Evolutionary conservation across 2,888 invertebrate genomes (phyloP).

Genomic region (Scaptomyza polygonia): DNA sequence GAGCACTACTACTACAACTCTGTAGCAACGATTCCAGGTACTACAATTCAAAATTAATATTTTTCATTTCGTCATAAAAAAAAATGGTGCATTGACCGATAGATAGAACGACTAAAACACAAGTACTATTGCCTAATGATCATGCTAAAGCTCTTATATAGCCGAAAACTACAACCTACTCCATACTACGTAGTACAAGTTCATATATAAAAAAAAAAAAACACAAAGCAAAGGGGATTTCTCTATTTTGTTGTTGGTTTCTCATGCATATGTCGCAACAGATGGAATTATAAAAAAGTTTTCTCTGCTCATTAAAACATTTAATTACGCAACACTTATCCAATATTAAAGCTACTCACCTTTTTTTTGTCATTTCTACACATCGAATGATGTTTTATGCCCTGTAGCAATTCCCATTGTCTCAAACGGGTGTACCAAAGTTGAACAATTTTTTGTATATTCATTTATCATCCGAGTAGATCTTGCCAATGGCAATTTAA

Average conservation of each 20-base stretch:
- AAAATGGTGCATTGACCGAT: conserved; percentile 56
- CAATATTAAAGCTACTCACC: background rate
- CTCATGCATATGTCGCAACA: conserved; percentile 1
- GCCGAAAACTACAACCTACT: conserved; percentile 1
- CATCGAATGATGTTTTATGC: background rate
- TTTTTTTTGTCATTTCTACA: background rate
- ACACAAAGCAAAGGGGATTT: conserved; percentile 2
- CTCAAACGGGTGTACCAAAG: background rate
- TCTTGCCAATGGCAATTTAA: background rate
- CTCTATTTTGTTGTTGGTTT: background rate
- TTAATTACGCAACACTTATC: conserved; percentile 6
- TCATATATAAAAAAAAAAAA: background rate
- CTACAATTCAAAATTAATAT: conserved; percentile 19
- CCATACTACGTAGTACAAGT: background rate
- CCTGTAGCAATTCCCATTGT: background rate
- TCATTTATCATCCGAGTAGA: background rate
- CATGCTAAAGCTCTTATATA: conserved; percentile 2
- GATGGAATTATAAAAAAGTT: conserved; percentile 1
- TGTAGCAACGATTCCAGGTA: conserved; percentile 3
- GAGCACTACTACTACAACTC: background rate
- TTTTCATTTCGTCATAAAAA: conserved; percentile 9
- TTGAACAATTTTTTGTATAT: background rate
- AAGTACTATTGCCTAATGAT: background rate
- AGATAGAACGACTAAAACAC: conserved; percentile 29
- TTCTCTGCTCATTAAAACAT: conserved; percentile 3